Percentiles rank a stretch among this genome's conserved stretches.
Evolutionary conservation across 2,888 invertebrate species (phyloP).

Genomic region (Yponomeuta malinellus): DNA sequence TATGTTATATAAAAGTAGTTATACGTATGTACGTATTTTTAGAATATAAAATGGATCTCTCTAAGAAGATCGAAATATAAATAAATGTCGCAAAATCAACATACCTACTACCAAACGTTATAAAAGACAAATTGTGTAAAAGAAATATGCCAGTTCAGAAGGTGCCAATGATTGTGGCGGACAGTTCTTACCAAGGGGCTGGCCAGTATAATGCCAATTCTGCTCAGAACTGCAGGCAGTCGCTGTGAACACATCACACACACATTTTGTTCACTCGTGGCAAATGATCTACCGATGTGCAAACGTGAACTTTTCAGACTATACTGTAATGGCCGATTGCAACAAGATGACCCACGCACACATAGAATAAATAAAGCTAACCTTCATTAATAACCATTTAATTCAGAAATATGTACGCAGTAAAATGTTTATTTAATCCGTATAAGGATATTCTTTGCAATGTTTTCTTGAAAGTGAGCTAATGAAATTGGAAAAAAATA

Average conservation of each 20-base stretch:
- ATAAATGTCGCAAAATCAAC: no score
- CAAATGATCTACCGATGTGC: conserved; percentile 65
- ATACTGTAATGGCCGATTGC: conserved; percentile 61
- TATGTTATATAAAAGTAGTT: no score
- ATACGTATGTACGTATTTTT: no score
- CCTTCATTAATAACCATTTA: not conserved
- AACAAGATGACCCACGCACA: not conserved
- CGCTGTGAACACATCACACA: conserved; percentile 89
- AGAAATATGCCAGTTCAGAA: conserved; percentile 59
- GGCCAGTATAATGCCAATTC: conserved; percentile 97
- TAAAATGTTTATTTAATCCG: not conserved
- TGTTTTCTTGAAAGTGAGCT: conserved; percentile 47
- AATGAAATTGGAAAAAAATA: not conserved
- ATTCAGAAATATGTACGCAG: not conserved
- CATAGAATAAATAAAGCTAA: not conserved
- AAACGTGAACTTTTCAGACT: conserved; percentile 60
- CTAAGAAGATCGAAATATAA: no score
- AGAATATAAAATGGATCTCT: no score
- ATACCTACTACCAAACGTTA: no score
- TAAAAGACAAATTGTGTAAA: conserved; percentile 21
- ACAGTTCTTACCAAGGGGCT: conserved; percentile 92
- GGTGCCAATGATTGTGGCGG: conserved; percentile 71
- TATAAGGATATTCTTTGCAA: conserved; percentile 51
- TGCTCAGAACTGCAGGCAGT: conserved; percentile 96
- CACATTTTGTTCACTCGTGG: conserved; percentile 74